Evolutionary conservation across 2,888 invertebrate genomes (phyloP), one percentile per base, ranked within the genome.

Genomic region (Dryococelus australis): DNA sequence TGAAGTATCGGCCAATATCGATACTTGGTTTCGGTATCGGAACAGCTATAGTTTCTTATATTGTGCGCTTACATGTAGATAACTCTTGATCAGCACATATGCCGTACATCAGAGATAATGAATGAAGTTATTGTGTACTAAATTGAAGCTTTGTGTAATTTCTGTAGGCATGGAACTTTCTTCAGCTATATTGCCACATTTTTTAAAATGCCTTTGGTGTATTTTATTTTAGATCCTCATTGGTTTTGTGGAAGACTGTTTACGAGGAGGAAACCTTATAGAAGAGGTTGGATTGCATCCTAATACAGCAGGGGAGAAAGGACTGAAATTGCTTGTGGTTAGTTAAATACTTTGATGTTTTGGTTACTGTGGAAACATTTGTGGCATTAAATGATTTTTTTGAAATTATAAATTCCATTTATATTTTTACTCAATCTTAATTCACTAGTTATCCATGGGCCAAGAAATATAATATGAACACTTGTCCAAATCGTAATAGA

Each of bases 221-320:
- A 12, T 83, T 6, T 83, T 83, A 89, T 87, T 89, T 80, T 89
- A 93, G 92, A 92, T 93, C 88, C 92, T 95, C 86, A 93, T 95
- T 86, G 93, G 93, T 80, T 94, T 94, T 87, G 94, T 94, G 53
- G 96, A 97, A 91, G 96, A 97, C 89, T 96, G 97, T 88, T 94
- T 97, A 87, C 95, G 95, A 90, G 95, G 95, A 35, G 95, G 95
- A 10, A 94, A 95, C 88, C 94, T 95, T 65, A 94, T 95, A 85
- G 95, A 96, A 90, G 96, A 96, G 91, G 93, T 97, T 91, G 97
- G 97, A n/a, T 94, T 98, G 87, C 96, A 97, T 91, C 94, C 96
- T 0, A 95, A 95, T 89, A 96, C 96, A 88, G 97, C 98, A 2
- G 97, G 97, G 0, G 98, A 98, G 91, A 96, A 97, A 89, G 99